Evolutionary conservation across 2,888 invertebrate species (phyloP), one percentile per base, ranked within the genome.

Genomic region (Eupithecia centaureata): DNA sequence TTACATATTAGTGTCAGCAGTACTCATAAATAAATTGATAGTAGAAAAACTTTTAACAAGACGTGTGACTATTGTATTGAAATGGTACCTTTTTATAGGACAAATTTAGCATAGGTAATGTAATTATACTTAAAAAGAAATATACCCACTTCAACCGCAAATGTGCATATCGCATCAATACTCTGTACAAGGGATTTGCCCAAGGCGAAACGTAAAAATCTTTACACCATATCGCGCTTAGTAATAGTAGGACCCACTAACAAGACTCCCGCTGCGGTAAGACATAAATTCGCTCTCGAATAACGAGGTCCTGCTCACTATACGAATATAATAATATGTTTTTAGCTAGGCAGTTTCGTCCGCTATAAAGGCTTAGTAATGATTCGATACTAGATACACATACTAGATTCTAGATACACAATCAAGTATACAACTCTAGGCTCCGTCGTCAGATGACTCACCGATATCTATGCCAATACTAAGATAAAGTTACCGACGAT

Each of bases 391-490:
- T 13, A 38, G 32, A 33, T 32, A 25, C 18, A 60, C 76, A 28
- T 54, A 73, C n/a, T 77, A 47, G 78, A 78, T 80, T 82, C 85
- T 86, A 86, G n/a, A n/a, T n/a, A n/a, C n/a, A n/a, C n/a, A n/a
- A n/a, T n/a, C n/a, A n/a, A n/a, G 88, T 84, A 82, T 84, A 83
- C 86, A 22, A 47, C 10, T 84, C 76, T 83, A 75, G 54, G 35
- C 56, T 57, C 71, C 76, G 81, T 78, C 82, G 81, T 68, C 82
- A 77, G 79, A 83, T 91, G 91, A 91, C 83, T 91, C 91, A 91
- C 80, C 76, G 77, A 79, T 79, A 28, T 27, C 57, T 52, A 15
- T 27, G 52, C 27, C 27, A 27, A 15, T 52, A 22, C 12, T 25
- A 52, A 30, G n/a, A n/a, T 56, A 30, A 54, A 56, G 28, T 56